Evolutionary conservation across 2,113 vertebrate genomes (phyloP).

Genomic region (Ia io): DNA sequence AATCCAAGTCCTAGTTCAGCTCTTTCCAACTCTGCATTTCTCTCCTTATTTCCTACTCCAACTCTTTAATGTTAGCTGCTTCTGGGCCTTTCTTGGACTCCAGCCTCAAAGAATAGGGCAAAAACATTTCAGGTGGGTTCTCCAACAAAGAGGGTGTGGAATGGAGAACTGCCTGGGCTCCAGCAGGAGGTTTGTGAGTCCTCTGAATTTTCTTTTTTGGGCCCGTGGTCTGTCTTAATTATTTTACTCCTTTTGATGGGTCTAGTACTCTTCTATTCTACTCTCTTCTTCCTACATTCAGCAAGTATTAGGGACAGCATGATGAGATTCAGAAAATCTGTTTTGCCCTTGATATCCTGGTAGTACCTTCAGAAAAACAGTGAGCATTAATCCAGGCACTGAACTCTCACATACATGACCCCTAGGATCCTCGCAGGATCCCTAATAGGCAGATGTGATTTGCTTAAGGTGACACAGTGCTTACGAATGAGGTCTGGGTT

Average conservation of each 20-base stretch:
- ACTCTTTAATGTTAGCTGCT: not conserved
- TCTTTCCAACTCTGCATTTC: not conserved
- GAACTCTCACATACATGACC: not conserved
- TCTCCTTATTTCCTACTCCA: not conserved
- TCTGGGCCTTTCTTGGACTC: not conserved
- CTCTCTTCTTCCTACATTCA: not conserved
- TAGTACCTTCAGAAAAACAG: not conserved
- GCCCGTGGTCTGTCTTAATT: not conserved
- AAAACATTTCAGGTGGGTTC: not conserved
- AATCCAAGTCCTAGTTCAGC: not conserved
- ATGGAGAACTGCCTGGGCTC: not conserved
- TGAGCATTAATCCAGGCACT: not conserved
- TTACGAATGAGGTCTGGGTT: not conserved
- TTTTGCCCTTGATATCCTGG: not conserved
- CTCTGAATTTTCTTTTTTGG: not conserved
- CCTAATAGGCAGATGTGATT: not conserved
- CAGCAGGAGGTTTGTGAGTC: not conserved
- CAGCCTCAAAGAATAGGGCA: not conserved
- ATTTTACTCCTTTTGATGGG: not conserved
- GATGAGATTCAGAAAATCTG: not conserved
- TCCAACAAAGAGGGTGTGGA: not conserved
- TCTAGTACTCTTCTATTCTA: not conserved
- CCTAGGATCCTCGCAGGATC: not conserved
- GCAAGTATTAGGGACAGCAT: not conserved
- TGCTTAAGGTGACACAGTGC: not conserved